Base-by-base conservation (phyloP, 2,113 vertebrate species). In the Pyrgilauda ruficollis region DNA sequence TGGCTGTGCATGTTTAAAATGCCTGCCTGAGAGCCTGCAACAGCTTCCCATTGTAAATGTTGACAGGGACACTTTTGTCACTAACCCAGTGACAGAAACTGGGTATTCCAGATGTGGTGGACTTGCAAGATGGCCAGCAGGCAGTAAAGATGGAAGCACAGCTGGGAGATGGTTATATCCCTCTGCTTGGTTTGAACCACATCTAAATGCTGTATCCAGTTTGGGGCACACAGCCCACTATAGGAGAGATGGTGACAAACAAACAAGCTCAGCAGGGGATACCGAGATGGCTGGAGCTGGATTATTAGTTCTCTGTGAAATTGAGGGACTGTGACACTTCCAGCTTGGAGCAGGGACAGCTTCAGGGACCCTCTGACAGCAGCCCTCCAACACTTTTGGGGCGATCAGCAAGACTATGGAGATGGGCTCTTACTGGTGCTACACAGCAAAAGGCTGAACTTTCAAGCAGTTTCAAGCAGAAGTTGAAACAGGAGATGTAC, bases 391-490 rank as follows among this genome's bases (percentile, higher is more conserved):
- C 62, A 58, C 26, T 7, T 33, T 3, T 0, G 1, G 50, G 33
- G 6, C 0, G 0, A 31, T 46, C 67, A 75, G 35, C 30, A 55
- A 27, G 44, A 18, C 15, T 15, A 7, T 3, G 10, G 33, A 68
- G 26, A 35, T 13, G 3, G 23, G 15, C 33, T 86, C 26, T 47
- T n/a, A 30, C 14, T 1, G 1, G 11, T 24, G 30, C 9, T 5
- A 6, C 9, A 20, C 4, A 13, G 35, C 15, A 76, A 35, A 43
- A 80, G 20, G 12, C 37, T 59, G 39, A 89, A 41, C 13, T 41
- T 41, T 41, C 41, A 41, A 41, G 41, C 41, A 41, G 41, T 41
- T 41, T 41, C 41, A 41, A 67, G n/a, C 41, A 62, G 41, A 69
- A 76, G 31, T 1, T 61, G 55, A 91, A 87, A 81, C 6, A 52